A percentile compares a stretch with the other conserved stretches of the same genome.
These are phyloP conservation scores for Salvelinus alpinus DNA, from an alignment of 2,113 vertebrate genomes.

Conservation along the genomic window DNA sequence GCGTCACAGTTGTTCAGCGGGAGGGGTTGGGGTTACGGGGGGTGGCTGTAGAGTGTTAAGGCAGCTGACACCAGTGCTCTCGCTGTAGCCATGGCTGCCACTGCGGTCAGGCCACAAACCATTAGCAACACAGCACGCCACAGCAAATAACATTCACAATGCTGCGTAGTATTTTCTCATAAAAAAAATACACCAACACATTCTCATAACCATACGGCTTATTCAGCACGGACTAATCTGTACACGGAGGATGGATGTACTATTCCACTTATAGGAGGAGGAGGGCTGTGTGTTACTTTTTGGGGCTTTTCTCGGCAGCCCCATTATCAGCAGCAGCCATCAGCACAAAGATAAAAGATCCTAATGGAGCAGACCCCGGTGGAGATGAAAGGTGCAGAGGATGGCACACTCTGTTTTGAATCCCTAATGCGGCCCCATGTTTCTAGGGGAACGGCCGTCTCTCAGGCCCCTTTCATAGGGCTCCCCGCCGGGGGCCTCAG, in stretches of 20 bases:
- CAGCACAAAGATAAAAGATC: constrained; percentile 76
- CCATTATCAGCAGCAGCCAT: constrained; percentile 75
- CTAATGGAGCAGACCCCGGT: constrained; percentile 73
- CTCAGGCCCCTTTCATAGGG: constrained; percentile 59
- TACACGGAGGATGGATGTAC: constrained; percentile 26
- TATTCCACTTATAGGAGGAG: constrained; percentile 7
- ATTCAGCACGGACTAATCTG: background rate
- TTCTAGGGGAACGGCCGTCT: constrained; percentile 68
- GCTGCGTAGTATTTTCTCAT: background rate
- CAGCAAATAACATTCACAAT: constrained; percentile 22
- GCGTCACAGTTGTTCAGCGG: background rate
- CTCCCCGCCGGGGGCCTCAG: constrained; percentile 52
- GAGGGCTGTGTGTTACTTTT: constrained; percentile 62
- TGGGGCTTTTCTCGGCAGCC: constrained; percentile 69
- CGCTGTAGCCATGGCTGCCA: background rate
- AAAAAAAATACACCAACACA: background rate
- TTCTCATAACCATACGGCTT: background rate
- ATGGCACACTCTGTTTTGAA: constrained; percentile 68
- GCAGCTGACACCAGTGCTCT: background rate
- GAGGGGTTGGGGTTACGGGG: constrained; percentile 1
- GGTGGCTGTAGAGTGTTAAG: background rate
- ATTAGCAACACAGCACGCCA: background rate
- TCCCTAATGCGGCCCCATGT: constrained; percentile 68
- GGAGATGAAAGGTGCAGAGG: constrained; percentile 75
- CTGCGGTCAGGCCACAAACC: constrained; percentile 25